Evolutionary conservation across 1,140 invertebrate genomes (phyloP).

Genomic region (Drosophila kanapiae): DNA sequence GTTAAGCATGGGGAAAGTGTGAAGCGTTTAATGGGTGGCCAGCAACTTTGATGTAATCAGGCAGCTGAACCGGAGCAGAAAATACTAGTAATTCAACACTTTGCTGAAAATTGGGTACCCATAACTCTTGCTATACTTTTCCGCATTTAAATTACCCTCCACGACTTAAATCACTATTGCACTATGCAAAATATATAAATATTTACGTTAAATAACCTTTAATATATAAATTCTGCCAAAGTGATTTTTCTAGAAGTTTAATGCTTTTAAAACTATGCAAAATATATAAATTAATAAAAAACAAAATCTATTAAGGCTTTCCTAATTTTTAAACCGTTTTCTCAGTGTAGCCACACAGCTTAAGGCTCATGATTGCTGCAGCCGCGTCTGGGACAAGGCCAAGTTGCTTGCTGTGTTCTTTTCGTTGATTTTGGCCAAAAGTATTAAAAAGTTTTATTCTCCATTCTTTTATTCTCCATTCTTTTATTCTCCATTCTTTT

Average conservation of each 20-base stretch:
- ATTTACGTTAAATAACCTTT: not conserved
- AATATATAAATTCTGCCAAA: not conserved
- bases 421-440: slow-evolving; percentile 45
- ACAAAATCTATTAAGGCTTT: too few species aligned
- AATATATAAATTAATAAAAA: not conserved
- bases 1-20: slow-evolving; percentile 56
- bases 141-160: slow-evolving; percentile 63
- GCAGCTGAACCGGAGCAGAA: slow-evolving; percentile 23
- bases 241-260: too few species aligned
- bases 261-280: not conserved
- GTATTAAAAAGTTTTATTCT: slow-evolving; percentile 65
- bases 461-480: slow-evolving; percentile 32
- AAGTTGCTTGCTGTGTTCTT: slow-evolving; percentile 27
- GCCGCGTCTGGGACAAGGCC: slow-evolving; percentile 35
- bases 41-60: slow-evolving; percentile 46
- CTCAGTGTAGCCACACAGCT: slow-evolving; percentile 6
- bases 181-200: not conserved
- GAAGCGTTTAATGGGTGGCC: slow-evolving; percentile 42
- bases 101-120: not conserved
- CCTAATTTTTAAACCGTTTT: not conserved
- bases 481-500: slow-evolving; percentile 35
- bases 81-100: slow-evolving; percentile 1
- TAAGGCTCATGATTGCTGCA: slow-evolving; percentile 18
- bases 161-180: not conserved
- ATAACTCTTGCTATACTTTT: slow-evolving; percentile 42